Conservation (phyloP, 2,113 vertebrate genomes). For the Silurus glanis region DNA sequence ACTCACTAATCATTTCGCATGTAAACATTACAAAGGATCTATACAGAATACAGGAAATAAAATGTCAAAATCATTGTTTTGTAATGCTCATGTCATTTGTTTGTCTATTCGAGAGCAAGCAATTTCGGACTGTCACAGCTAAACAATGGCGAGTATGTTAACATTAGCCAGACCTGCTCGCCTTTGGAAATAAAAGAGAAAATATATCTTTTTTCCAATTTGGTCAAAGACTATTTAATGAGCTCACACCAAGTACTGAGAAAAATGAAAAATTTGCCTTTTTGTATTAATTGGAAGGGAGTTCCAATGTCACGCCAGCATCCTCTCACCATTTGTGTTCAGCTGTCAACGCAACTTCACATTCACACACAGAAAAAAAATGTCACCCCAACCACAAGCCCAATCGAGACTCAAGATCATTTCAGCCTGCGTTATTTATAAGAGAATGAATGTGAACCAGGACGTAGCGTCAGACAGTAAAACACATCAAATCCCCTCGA, state of each 20-base stretch:
- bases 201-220: neutral
- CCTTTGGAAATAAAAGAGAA: neutral
- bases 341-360: constrained; percentile 26
- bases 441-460: constrained; percentile 29
- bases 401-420: constrained; percentile 19
- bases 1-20: neutral
- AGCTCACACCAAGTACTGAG: neutral
- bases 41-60: neutral
- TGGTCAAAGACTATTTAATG: neutral
- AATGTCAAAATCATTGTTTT: neutral
- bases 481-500: neutral
- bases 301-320: neutral
- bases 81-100: neutral
- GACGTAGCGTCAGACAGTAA: neutral
- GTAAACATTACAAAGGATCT: neutral
- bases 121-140: neutral
- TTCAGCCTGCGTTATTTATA: constrained; percentile 43
- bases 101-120: neutral
- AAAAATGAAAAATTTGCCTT: neutral
- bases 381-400: constrained; percentile 29
- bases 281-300: neutral
- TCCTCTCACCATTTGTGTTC: neutral
- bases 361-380: constrained; percentile 30
- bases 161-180: neutral
- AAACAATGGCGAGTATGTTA: neutral